phyloP scores from a whole-genome alignment of 2,888 invertebrate genomes.

The Synanthedon myopaeformis region DNA sequence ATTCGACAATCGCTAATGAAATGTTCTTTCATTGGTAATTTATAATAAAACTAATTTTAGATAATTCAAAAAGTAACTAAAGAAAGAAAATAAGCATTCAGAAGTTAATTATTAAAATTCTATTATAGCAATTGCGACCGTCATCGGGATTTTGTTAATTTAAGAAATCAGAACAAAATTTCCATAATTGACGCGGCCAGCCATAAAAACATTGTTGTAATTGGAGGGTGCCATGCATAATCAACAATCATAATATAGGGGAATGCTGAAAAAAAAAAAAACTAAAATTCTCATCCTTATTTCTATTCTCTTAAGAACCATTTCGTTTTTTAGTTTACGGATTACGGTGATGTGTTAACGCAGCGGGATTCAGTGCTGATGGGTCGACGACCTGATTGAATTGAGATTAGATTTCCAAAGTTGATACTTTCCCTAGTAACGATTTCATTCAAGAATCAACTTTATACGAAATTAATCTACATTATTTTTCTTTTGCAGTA shows the following conservation, averaged over 20 bases:
- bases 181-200: conserved; percentile 48
- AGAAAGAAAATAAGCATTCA: too few species aligned
- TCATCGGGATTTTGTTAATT: conserved; percentile 22
- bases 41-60: too few species aligned
- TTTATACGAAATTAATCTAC: neutral
- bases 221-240: conserved; percentile 17
- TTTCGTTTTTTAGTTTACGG: neutral
- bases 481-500: too few species aligned
- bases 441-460: neutral
- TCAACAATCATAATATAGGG: conserved; percentile 13
- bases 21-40: too few species aligned
- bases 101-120: neutral
- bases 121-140: neutral
- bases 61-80: too few species aligned
- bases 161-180: conserved; percentile 40
- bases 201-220: conserved; percentile 34
- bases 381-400: conserved; percentile 28
- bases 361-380: conserved; percentile 2
- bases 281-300: conserved; percentile 1
- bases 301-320: neutral
- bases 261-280: neutral
- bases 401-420: neutral
- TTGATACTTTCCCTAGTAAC: neutral
- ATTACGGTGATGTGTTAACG: neutral
- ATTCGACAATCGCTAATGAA: too few species aligned